Base-by-base conservation (phyloP, 2,113 vertebrate species). In the Arothron firmamentum region DNA sequence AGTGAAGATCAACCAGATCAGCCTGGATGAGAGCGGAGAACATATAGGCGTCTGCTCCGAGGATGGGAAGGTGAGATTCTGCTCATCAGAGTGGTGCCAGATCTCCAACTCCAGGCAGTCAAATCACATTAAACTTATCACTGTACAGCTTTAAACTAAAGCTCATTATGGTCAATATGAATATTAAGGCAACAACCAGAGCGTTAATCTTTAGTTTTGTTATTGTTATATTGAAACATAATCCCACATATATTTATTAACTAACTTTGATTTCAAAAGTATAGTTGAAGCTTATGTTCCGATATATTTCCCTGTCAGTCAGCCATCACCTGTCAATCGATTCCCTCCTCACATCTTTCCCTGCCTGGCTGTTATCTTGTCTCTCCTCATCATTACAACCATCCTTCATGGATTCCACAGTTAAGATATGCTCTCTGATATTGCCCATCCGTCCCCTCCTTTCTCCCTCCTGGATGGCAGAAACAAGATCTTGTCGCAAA, bases 1-100 rank as follows among this genome's bases (percentile, higher is more conserved):
- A 7, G 97, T 99, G 88, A 99, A 97, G 89, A 96, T 99, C 89
- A 99, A 99, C 90, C 97, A 99, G 87, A 94, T 99, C 84, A 99
- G 97, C 84, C 84, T 99, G 92, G 97, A 98, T 91, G 96, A 98
- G 81, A 95, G 95, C 51, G 97, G 96, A 64, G 97, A 99, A 60
- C 90, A 98, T 82, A 92, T 99, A 88, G 96, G 96, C 25, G 93
- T 98, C 80, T 99, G 97, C 86, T 97, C 96, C 13, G 97, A 99
- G 91, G 97, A 99, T 68, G 97, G 97, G 83, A 99, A 99, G 95
- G 97, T 98, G 92, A 89, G 80, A 82, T 72, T 17, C 62, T 72
- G 53, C 57, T 23, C 21, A 23, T 23, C 21, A 23, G 21, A 23
- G 65, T 41, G 20, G 69, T 78, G 75, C 16, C 69, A 53, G 67